Evolutionary conservation across 2,888 invertebrate genomes (phyloP).

Genomic region (Dichetophora obliterata): DNA sequence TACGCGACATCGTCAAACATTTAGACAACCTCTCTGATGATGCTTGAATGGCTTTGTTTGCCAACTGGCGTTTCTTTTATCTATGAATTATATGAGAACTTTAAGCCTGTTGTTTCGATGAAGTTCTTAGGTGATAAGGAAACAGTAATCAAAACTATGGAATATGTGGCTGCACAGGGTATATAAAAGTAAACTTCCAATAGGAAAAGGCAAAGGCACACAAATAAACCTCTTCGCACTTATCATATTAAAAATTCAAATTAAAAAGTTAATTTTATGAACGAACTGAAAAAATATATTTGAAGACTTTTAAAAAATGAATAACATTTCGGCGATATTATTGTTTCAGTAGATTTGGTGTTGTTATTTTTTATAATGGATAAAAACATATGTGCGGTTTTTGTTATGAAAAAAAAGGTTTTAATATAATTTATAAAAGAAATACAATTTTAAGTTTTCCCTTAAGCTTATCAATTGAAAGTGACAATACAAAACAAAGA

Average conservation of each 20-base stretch:
- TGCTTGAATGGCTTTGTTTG: conserved; percentile 80
- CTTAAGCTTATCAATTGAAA: too few species aligned
- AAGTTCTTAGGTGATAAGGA: conserved; percentile 86
- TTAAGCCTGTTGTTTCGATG: conserved; percentile 83
- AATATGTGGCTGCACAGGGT: conserved; percentile 84
- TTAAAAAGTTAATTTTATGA: not conserved
- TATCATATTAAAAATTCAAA: not conserved
- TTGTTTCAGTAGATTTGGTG: not conserved
- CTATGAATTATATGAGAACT: conserved; percentile 81
- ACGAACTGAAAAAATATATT: not conserved
- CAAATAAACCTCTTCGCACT: not conserved
- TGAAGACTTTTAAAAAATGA: not conserved
- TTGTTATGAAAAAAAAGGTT: not conserved
- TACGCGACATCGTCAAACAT: conserved; percentile 90
- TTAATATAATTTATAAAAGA: not conserved
- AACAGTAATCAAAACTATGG: conserved; percentile 84
- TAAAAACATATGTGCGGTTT: not conserved
- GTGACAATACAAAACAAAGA: too few species aligned
- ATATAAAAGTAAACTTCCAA: conserved; percentile 76
- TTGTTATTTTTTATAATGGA: not conserved
- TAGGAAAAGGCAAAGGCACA: not conserved
- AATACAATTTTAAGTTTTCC: too few species aligned
- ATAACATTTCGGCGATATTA: not conserved
- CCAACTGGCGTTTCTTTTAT: conserved; percentile 88
- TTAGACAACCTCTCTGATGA: conserved; percentile 83